A percentile compares a stretch with the other conserved stretches of the same genome.
phyloP scores from a whole-genome alignment of 2,797 vertebrate genomes.

The Sciaenops ocellatus region DNA sequence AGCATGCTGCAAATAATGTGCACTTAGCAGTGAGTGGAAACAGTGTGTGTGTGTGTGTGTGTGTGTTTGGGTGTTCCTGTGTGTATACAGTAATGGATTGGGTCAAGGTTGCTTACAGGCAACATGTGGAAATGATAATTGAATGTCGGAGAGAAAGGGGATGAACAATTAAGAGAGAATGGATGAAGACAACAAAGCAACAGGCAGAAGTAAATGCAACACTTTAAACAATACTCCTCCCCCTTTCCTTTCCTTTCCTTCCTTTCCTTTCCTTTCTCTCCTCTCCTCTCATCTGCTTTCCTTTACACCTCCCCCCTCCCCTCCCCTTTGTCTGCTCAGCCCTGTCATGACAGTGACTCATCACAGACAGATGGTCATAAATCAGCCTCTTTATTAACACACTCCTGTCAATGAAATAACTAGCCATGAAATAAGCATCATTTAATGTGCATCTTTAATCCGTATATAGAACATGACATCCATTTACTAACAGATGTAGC shows the following conservation, averaged over 20 bases:
- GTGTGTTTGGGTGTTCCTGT: conserved; percentile 7
- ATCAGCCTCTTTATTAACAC: conserved; percentile 59
- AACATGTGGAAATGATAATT: conserved; percentile 42
- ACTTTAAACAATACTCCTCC: neutral
- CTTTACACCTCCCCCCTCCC: neutral
- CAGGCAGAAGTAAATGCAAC: neutral
- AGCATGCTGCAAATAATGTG: conserved; percentile 70
- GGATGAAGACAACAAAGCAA: conserved; percentile 8
- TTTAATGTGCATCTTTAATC: conserved; percentile 48
- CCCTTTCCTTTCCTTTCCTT: too few species aligned
- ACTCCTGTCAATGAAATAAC: conserved; percentile 52
- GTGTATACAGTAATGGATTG: conserved; percentile 15
- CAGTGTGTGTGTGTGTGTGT: conserved; percentile 7
- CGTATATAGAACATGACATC: conserved; percentile 44
- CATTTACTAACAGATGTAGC: conserved; percentile 18
- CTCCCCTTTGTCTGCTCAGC: conserved; percentile 3
- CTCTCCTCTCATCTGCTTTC: neutral
- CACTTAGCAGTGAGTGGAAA: conserved; percentile 53
- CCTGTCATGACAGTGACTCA: conserved; percentile 32
- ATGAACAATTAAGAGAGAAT: conserved; percentile 3
- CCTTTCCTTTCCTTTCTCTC: neutral
- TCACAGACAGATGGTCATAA: conserved; percentile 41
- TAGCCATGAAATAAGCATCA: conserved; percentile 57
- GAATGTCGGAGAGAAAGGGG: conserved; percentile 24
- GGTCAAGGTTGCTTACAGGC: conserved; percentile 50